Conservation (phyloP, 2,113 vertebrate species). For the Grus americana region DNA sequence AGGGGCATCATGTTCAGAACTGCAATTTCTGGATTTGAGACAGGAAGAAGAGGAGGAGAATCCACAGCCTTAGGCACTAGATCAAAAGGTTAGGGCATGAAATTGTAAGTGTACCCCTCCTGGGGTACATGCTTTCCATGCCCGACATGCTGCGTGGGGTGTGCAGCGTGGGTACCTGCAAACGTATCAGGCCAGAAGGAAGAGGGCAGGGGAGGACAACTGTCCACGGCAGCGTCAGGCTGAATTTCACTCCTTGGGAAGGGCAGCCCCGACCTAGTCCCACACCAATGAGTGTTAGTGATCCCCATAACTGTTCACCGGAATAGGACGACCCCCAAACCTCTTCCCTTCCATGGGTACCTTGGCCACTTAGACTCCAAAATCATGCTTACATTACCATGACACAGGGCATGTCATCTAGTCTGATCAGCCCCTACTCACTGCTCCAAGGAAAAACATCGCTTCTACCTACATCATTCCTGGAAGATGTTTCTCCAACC, state of each 20-base stretch:
- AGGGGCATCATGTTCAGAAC: not conserved
- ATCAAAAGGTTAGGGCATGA: not conserved
- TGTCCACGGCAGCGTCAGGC: accelerated
- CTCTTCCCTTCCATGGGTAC: not conserved
- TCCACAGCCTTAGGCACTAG: not conserved
- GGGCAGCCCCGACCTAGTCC: not conserved
- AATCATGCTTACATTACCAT: not conserved
- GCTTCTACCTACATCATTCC: not conserved
- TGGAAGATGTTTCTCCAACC: not conserved
- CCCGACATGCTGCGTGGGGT: accelerated
- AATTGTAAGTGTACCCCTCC: not conserved
- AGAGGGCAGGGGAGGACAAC: not conserved
- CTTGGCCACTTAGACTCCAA: not conserved
- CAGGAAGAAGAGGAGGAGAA: not conserved
- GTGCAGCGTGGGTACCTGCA: not conserved
- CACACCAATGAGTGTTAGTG: not conserved
- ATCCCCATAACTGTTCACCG: not conserved
- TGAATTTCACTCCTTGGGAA: not conserved
- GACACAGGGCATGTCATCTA: not conserved
- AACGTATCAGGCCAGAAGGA: not conserved
- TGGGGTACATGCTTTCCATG: not conserved
- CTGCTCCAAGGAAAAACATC: not conserved
- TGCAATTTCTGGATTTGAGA: not conserved
- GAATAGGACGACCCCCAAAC: not conserved
- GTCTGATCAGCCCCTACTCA: not conserved